A percentile compares a stretch with the other conserved stretches of the same genome.
phyloP scores from a whole-genome alignment of 2,888 invertebrate species.

The Pandemis heparana region DNA sequence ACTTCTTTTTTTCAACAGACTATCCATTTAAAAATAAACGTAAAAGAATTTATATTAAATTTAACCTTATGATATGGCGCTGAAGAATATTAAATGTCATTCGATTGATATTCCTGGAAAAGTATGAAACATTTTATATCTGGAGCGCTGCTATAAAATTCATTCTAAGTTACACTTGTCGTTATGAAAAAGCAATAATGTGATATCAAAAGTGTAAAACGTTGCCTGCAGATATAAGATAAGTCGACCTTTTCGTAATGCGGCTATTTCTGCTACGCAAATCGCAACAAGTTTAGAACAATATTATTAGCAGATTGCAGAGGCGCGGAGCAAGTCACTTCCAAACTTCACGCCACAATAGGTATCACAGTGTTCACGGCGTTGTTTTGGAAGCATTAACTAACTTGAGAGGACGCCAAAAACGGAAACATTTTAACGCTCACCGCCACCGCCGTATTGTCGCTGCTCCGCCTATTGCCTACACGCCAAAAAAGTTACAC shows the following conservation, averaged over 20 bases:
- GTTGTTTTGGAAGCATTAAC: conserved; percentile 83
- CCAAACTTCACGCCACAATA: conserved; percentile 56
- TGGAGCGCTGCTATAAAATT: conserved; percentile 14
- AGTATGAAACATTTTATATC: conserved; percentile 11
- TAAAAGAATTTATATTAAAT: background rate
- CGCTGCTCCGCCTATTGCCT: conserved; percentile 64
- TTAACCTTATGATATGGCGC: background rate
- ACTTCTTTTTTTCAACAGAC: background rate
- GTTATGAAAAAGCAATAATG: conserved; percentile 12
- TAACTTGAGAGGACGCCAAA: conserved; percentile 82
- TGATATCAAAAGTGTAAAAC: conserved; percentile 1
- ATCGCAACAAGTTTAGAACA: conserved; percentile 43
- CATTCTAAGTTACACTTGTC: conserved; percentile 11
- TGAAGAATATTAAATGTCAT: conserved; percentile 11
- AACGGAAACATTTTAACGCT: conserved; percentile 79
- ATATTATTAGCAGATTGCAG: conserved; percentile 57
- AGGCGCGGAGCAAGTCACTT: conserved; percentile 57
- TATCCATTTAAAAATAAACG: background rate
- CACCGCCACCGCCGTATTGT: conserved; percentile 67
- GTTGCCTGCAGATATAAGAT: conserved; percentile 12
- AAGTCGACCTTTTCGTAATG: conserved; percentile 25
- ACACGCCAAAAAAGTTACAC: conserved; percentile 67
- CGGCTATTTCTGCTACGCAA: conserved; percentile 30
- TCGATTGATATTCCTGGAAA: conserved; percentile 4
- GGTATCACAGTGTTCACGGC: conserved; percentile 63